These are phyloP conservation scores for Pristionchus mayeri DNA, from an alignment of 2,888 invertebrate species.

Conservation along the genomic window DNA sequence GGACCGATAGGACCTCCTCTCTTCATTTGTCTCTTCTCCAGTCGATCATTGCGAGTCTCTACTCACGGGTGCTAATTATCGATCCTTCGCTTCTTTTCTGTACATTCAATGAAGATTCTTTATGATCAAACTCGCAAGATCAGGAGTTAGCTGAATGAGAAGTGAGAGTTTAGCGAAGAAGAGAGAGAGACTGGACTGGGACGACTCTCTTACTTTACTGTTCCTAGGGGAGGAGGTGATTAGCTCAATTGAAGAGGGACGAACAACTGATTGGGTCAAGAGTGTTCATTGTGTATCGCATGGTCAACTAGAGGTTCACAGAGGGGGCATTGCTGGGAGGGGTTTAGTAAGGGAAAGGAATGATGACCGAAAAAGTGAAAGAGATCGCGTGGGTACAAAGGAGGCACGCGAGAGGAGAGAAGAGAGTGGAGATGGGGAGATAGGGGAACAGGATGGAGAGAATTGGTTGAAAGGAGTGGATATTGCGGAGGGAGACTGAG, in stretches of 20 bases:
- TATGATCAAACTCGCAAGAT: conserved; percentile 19
- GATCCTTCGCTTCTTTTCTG: conserved; percentile 25
- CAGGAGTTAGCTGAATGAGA: neutral
- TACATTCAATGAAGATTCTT: conserved; percentile 39
- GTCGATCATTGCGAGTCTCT: neutral
- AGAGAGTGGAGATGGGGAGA: neutral
- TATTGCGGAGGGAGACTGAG: conserved; percentile 5
- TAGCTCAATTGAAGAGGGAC: conserved; percentile 14
- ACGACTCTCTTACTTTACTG: conserved; percentile 1
- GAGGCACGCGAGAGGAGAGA: conserved; percentile 4
- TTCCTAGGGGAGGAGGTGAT: neutral
- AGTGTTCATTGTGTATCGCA: neutral
- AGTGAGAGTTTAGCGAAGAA: neutral
- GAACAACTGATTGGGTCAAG: neutral
- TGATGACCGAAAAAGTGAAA: conserved; percentile 33
- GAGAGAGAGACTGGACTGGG: neutral
- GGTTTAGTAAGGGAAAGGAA: conserved; percentile 5
- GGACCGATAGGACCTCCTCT: neutral
- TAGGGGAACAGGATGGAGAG: conserved; percentile 16
- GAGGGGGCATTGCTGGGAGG: neutral
- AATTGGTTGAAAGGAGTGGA: conserved; percentile 16
- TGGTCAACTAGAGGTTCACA: neutral
- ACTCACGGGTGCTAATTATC: conserved; percentile 36
- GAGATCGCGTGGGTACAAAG: conserved; percentile 1
- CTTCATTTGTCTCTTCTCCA: neutral